A percentile compares a stretch with the other conserved stretches of the same genome.
These are phyloP conservation scores for Ostrea edulis DNA, from an alignment of 1,140 invertebrate genomes.

Conservation along the genomic window DNA sequence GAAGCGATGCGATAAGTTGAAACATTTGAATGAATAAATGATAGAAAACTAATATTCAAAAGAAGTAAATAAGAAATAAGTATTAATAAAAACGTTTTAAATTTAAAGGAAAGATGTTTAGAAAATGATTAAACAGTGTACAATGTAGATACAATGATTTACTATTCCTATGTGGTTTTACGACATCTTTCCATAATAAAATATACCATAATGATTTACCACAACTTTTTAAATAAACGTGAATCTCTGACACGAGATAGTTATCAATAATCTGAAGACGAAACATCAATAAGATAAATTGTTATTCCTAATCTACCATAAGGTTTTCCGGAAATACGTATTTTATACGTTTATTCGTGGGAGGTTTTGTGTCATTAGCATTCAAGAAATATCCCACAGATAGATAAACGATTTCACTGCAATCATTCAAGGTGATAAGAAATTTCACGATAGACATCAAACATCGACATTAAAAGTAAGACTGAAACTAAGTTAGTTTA, in stretches of 20 bases:
- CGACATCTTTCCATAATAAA: no score
- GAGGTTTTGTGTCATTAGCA: not conserved
- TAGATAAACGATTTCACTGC: not conserved
- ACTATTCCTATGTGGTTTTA: no score
- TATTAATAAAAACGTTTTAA: no score
- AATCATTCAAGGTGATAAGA: not conserved
- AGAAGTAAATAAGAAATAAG: no score
- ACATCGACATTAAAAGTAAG: not conserved
- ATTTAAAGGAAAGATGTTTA: no score
- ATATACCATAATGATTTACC: no score
- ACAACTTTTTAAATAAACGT: not conserved
- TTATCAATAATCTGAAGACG: not conserved
- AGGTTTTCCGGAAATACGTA: not conserved
- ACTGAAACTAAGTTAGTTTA: not conserved
- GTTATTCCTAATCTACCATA: constrained; percentile 8
- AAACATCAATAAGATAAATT: not conserved
- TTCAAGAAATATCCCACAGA: not conserved
- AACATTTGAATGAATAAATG: no score
- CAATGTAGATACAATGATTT: no score
- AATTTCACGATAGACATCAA: not conserved
- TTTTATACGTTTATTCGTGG: not conserved
- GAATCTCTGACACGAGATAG: not conserved
- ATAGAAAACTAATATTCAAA: no score
- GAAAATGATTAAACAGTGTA: no score
- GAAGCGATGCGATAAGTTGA: no score